A percentile compares a stretch with the other conserved stretches of the same genome.
Conservation (phyloP, 2,888 invertebrate genomes). For the Hydriomena furcata region DNA sequence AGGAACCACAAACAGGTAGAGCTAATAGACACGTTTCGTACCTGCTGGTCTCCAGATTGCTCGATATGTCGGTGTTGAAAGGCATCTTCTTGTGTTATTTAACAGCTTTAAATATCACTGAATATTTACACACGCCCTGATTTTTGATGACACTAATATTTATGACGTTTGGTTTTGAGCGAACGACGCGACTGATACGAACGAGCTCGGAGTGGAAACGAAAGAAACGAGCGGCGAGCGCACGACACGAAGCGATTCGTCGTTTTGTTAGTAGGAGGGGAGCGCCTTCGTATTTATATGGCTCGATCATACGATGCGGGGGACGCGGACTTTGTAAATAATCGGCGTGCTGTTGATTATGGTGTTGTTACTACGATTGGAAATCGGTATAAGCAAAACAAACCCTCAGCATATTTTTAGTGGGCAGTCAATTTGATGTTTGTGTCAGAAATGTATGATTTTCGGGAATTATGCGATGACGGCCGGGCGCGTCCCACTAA, state of each 20-base stretch:
- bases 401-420: conserved; percentile 32
- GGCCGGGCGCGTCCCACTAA: conserved; percentile 65
- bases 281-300: conserved; percentile 73
- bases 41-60: conserved; percentile 82
- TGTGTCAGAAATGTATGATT: conserved; percentile 50
- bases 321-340: conserved; percentile 66
- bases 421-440: conserved; percentile 39
- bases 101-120: conserved; percentile 76
- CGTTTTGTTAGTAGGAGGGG: conserved; percentile 75
- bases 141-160: conserved; percentile 63
- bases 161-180: conserved; percentile 57
- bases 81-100: conserved; percentile 80
- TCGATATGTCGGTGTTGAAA: conserved; percentile 79
- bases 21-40: conserved; percentile 57
- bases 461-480: conserved; percentile 37
- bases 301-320: conserved; percentile 79
- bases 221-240: conserved; percentile 41
- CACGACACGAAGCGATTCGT: conserved; percentile 65
- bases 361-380: conserved; percentile 44
- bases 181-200: conserved; percentile 59
- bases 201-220: conserved; percentile 43
- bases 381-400: conserved; percentile 35
- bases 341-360: conserved; percentile 53
- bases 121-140: conserved; percentile 70
- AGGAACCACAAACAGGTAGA: conserved; percentile 44